These are phyloP conservation scores for Oxycera nigricornis DNA, from an alignment of 2,888 invertebrate species.

Conservation along the genomic window DNA sequence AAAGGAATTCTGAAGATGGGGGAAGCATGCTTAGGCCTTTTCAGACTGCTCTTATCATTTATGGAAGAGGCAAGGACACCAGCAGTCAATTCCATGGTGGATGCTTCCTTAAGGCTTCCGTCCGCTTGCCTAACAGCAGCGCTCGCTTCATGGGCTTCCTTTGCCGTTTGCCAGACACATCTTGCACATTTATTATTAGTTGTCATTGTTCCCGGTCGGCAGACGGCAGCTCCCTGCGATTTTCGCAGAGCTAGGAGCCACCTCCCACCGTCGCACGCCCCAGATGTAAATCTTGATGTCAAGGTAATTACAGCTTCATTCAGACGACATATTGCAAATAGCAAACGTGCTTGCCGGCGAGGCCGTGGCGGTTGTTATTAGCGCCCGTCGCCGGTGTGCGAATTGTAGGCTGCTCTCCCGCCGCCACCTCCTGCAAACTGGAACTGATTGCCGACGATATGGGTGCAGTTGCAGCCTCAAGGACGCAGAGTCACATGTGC, in stretches of 20 bases:
- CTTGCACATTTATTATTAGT: background rate
- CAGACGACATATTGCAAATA: slow-evolving; percentile 30
- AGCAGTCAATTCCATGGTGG: background rate
- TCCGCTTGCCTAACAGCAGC: too few species aligned
- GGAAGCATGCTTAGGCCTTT: too few species aligned
- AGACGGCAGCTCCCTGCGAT: background rate
- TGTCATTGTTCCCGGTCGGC: background rate
- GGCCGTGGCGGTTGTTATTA: background rate
- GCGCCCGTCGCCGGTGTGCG: background rate
- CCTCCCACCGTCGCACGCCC: background rate
- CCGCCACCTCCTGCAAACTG: slow-evolving; percentile 12
- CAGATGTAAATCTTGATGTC: slow-evolving; percentile 30
- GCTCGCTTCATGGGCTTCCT: too few species aligned
- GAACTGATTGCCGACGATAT: slow-evolving; percentile 24
- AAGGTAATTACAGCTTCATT: slow-evolving; percentile 36
- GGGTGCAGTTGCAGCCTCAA: slow-evolving; percentile 34
- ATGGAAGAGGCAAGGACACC: background rate
- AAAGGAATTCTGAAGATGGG: too few species aligned
- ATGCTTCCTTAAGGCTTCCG: background rate
- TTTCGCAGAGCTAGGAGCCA: background rate
- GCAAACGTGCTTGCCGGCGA: background rate
- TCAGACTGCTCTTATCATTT: too few species aligned
- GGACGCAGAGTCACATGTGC: slow-evolving; percentile 30
- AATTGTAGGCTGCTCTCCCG: background rate
- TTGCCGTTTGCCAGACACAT: background rate